Evolutionary conservation across 1,140 invertebrate species (phyloP).

Genomic region (Trichonephila clavipes): DNA sequence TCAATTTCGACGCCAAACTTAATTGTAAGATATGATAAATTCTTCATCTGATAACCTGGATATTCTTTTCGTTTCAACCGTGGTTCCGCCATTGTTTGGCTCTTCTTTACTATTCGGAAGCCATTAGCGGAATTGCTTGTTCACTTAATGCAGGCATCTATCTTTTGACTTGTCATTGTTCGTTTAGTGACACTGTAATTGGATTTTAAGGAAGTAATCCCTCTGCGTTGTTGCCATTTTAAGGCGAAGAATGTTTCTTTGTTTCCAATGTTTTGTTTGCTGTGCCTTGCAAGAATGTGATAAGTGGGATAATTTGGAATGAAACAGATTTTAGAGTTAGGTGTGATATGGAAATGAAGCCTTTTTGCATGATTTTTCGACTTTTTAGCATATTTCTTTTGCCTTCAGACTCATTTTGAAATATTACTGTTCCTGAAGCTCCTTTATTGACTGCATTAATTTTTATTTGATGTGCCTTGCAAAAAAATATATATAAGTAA

Average conservation of each 20-base stretch:
- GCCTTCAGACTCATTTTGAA: too few species aligned
- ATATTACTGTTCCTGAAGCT: too few species aligned
- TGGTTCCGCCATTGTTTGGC: constrained; percentile 28
- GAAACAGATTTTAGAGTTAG: too few species aligned
- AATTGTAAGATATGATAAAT: constrained; percentile 61
- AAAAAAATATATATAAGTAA: too few species aligned
- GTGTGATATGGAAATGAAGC: too few species aligned
- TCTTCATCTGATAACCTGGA: constrained; percentile 42
- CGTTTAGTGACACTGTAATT: constrained; percentile 55
- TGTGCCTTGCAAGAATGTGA: too few species aligned
- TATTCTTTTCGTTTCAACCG: constrained; percentile 1
- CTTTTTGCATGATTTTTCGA: too few species aligned
- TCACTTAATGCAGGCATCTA: constrained; percentile 36
- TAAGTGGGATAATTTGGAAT: too few species aligned
- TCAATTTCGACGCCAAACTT: constrained; percentile 36
- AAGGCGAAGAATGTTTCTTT: not conserved
- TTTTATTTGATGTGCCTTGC: too few species aligned
- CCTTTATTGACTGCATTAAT: too few species aligned
- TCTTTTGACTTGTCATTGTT: constrained; percentile 57
- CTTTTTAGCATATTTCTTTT: too few species aligned
- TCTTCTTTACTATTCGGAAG: constrained; percentile 40
- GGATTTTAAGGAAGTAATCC: constrained; percentile 59
- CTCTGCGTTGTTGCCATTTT: constrained; percentile 11
- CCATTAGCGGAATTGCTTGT: constrained; percentile 48
- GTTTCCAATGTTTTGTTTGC: not conserved